Conservation (phyloP, 2,888 invertebrate genomes). For the Falcaria lacertinaria region DNA sequence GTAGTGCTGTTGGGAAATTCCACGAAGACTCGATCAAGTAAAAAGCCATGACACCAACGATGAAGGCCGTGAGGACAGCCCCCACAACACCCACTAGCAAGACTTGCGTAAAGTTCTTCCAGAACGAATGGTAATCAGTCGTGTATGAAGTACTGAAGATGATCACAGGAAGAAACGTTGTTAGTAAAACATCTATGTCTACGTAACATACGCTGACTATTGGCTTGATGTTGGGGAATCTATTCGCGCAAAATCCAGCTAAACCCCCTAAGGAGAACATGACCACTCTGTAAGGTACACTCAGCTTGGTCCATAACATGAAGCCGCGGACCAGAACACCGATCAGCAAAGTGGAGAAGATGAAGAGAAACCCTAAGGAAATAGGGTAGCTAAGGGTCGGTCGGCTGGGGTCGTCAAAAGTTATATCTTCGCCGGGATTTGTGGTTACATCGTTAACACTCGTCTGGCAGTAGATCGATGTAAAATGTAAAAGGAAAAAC, state of each 20-base stretch:
- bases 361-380: conserved; percentile 47
- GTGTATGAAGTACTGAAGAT: conserved; percentile 63
- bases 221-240: conserved; percentile 49
- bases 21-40: conserved; percentile 58
- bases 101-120: conserved; percentile 61
- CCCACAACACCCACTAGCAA: conserved; percentile 58
- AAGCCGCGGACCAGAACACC: conserved; percentile 54
- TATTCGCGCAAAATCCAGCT: conserved; percentile 52
- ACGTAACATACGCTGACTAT: conserved; percentile 53
- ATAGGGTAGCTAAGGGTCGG: conserved; percentile 50
- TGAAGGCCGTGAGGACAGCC: conserved; percentile 48
- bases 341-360: conserved; percentile 48
- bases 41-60: conserved; percentile 57
- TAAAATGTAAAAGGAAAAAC: conserved; percentile 8
- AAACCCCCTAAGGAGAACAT: conserved; percentile 63
- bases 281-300: conserved; percentile 57
- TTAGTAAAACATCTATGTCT: conserved; percentile 50
- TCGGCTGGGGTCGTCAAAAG: conserved; percentile 31
- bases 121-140: conserved; percentile 63
- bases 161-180: conserved; percentile 52
- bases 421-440: conserved; percentile 6
- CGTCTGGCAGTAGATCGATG: background rate
- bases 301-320: conserved; percentile 52
- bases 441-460: background rate
- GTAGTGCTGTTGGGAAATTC: conserved; percentile 49